Percentiles rank a stretch among this genome's conserved stretches.
phyloP scores from a whole-genome alignment of 1,140 invertebrate genomes.

The Nautilus pompilius region DNA sequence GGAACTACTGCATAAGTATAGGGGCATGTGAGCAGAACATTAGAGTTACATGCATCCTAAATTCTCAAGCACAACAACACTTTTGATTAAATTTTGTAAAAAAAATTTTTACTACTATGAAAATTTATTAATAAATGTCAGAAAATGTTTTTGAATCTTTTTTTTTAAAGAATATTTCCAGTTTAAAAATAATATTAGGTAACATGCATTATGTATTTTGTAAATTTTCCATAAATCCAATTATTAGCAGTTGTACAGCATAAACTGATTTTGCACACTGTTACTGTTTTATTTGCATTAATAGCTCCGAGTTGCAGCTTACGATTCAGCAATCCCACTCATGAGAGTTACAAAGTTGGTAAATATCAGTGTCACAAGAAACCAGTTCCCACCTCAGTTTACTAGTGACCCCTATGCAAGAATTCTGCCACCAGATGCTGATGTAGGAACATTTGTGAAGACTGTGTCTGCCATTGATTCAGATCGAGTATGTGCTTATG shows the following conservation, averaged over 20 bases:
- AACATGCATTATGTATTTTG: too few relatives aligned
- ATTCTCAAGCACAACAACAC: too few relatives aligned
- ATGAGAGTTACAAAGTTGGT: slow-evolving; percentile 76
- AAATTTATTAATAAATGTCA: too few relatives aligned
- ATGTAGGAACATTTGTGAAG: neutral
- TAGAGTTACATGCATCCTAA: too few relatives aligned
- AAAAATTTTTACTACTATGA: too few relatives aligned
- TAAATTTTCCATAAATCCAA: too few relatives aligned
- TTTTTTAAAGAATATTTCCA: too few relatives aligned
- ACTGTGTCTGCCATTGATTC: neutral
- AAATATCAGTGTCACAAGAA: slow-evolving; percentile 78
- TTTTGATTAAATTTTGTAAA: too few relatives aligned
- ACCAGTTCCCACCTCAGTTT: slow-evolving; percentile 59
- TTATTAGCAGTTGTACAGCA: slow-evolving; percentile 3
- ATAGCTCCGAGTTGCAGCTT: slow-evolving; percentile 75
- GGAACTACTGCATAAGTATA: too few relatives aligned
- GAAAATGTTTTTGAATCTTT: too few relatives aligned
- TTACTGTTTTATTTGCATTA: neutral
- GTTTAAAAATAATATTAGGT: too few relatives aligned
- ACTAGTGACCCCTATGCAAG: neutral
- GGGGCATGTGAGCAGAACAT: too few relatives aligned
- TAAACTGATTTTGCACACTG: neutral
- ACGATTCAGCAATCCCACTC: slow-evolving; percentile 81
- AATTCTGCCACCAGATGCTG: neutral
- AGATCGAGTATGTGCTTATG: neutral